phyloP scores from a whole-genome alignment of 2,888 invertebrate genomes.

The Parnassius orleans region DNA sequence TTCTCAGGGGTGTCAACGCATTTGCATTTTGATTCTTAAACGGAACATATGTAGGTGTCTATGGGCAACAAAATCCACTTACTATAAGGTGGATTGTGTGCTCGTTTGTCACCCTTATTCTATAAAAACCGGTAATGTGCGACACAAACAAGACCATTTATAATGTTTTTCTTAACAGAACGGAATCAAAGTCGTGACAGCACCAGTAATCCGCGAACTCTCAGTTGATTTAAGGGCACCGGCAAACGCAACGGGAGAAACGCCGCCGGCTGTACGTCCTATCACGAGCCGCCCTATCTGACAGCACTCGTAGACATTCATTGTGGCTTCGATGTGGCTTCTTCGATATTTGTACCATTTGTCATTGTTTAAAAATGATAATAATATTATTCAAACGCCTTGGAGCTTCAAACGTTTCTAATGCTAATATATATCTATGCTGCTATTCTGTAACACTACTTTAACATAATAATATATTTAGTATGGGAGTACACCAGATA shows the following conservation, averaged over 20 bases:
- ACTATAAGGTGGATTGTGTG: too few species aligned
- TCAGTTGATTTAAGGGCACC: constrained; percentile 23
- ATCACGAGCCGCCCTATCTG: constrained; percentile 52
- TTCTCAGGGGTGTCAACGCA: too few species aligned
- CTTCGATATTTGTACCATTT: constrained; percentile 35
- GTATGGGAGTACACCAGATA: too few species aligned
- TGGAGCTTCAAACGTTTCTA: too few species aligned
- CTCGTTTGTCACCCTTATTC: too few species aligned
- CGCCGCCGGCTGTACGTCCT: constrained; percentile 44
- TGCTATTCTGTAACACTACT: too few species aligned
- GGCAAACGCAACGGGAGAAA: constrained; percentile 15
- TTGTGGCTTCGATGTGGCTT: constrained; percentile 29
- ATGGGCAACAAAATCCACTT: too few species aligned
- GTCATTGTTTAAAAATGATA: constrained; percentile 30
- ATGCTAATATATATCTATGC: too few species aligned
- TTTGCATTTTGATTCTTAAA: too few species aligned
- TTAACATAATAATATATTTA: too few species aligned
- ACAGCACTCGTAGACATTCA: constrained; percentile 33
- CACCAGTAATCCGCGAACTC: constrained; percentile 22
- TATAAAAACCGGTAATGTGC: too few species aligned
- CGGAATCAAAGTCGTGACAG: constrained; percentile 28
- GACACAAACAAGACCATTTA: background rate
- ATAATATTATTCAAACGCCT: background rate
- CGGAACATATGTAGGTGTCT: too few species aligned
- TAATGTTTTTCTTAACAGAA: constrained; percentile 19